Base-by-base conservation (phyloP, 2,113 vertebrate genomes). In the Colaptes auratus region DNA sequence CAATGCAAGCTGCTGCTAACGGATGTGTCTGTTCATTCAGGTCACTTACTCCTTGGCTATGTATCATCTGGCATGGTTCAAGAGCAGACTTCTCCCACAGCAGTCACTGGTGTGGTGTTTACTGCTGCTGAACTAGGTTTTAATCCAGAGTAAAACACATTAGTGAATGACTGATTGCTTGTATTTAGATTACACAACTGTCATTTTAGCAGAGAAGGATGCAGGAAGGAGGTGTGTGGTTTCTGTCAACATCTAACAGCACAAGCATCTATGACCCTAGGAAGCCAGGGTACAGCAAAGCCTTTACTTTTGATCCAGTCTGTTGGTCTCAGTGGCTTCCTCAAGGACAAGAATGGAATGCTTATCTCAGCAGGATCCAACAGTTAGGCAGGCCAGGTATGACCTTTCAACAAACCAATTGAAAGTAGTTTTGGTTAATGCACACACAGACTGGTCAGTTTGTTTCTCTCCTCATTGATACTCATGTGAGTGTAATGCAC, bases 381-480 rank as follows among this genome's bases (percentile, higher is more conserved):
- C 7, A 96, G 97, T 67, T 98, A 98, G 3, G 96, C 97, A n/a
- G 97, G 98, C 90, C 98, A 99, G 98, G 98, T 99, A 96, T 97
- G 91, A 20, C 28, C 30, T 36, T 52, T 78, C 28, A 59, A 88
- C 44, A 24, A 39, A 9, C 11, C 48, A 79, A 27, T 52, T 90
- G 31, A 48, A 86, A 71, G 60, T 12, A 42, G 30, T 39, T 72
- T 56, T 60, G 12, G 7, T 24, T 66, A n/a, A 17, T 28, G 8
- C 14, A 31, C 19, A 48, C 17, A 21, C 17, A 66, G 52, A 33
- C 10, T 8, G 15, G 25, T 39, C 27, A 31, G 20, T 10, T 61
- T 8, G 2, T 66, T 80, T n/a, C 0, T 44, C 16, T 59, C 19
- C 3, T 35, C 60, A 30, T 15, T 70, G 53, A 21, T 12, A 16